Base-by-base conservation (phyloP, 1,140 invertebrate genomes). In the Cylas formicarius region DNA sequence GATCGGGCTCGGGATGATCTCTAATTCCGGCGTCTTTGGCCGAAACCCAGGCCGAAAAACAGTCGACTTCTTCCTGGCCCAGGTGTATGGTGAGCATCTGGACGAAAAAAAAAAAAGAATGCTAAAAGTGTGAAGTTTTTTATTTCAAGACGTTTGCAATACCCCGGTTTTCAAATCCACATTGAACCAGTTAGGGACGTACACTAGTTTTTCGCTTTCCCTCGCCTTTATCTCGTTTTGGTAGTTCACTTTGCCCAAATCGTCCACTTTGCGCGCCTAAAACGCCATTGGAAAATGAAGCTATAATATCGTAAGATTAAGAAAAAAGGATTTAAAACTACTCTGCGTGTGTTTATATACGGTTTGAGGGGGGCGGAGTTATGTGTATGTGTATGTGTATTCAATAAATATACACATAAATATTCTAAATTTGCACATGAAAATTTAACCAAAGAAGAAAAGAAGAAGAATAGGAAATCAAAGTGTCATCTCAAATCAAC, bases 141-240 rank as follows among this genome's bases (percentile, higher is more conserved):
- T 26, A 26, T 20, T 2, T 26, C 6, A n/a, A 38, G 11, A 26
- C n/a, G 6, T 7, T n/a, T 11, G 34, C 73, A 76, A 66, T 70
- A 92, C 87, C 44, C 96, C 97, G 46, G 93, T 97, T 73, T 99
- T 99, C 4, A 98, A 76, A 73, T 99, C 96, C 36, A 99, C 91
- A 60, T 90, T 95, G 67, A 99, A 99, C 97, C 97, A 99, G 72
- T 91, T 97, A 27, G 97, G 97, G 56, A 99, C 92, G 70, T 87
- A 97, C 33, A 99, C 82, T 72, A 86, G 84, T 73, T 94, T 92
- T 50, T 86, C 90, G 53, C 87, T 74, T 64, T 87, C 86, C 19
- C 33, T 29, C 3, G 33, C 10, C 61, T 96, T 94, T 0, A 95
- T 78, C 70, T 97, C 93, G 60, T 92, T 86, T 24, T 99, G 95